phyloP scores from a whole-genome alignment of 2,113 vertebrate genomes.

The Ardeotis arabs region DNA sequence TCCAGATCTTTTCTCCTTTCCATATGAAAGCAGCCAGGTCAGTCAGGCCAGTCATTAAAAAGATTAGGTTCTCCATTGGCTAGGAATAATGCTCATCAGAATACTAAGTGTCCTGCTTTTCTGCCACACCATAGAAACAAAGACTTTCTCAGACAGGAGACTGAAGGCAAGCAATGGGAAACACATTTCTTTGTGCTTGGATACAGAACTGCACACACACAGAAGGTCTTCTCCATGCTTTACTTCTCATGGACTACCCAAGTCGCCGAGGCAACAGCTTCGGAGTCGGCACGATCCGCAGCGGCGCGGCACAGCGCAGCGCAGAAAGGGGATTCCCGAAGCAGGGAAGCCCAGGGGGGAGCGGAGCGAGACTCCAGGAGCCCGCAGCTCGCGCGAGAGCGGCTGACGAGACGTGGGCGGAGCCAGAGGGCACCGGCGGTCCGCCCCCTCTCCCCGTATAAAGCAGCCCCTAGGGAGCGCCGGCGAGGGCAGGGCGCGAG shows the following conservation, averaged over 20 bases:
- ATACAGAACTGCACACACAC: not conserved
- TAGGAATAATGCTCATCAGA: accelerated
- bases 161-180: not conserved
- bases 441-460: too few species aligned
- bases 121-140: not conserved
- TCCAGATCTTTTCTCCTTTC: not conserved
- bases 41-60: not conserved
- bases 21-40: not conserved
- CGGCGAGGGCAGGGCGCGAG: too few species aligned
- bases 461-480: too few species aligned
- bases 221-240: not conserved
- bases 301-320: too few species aligned
- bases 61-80: not conserved
- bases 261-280: too few species aligned
- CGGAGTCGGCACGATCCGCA: too few species aligned
- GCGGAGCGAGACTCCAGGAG: too few species aligned
- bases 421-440: too few species aligned
- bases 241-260: not conserved
- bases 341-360: too few species aligned
- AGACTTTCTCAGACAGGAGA: not conserved
- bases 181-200: accelerated
- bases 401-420: too few species aligned
- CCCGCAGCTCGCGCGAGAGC: too few species aligned
- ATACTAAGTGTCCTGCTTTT: not conserved
- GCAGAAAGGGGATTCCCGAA: too few species aligned